These are phyloP conservation scores for Prochilodus magdalenae DNA, from an alignment of 2,113 vertebrate genomes.

Conservation along the genomic window DNA sequence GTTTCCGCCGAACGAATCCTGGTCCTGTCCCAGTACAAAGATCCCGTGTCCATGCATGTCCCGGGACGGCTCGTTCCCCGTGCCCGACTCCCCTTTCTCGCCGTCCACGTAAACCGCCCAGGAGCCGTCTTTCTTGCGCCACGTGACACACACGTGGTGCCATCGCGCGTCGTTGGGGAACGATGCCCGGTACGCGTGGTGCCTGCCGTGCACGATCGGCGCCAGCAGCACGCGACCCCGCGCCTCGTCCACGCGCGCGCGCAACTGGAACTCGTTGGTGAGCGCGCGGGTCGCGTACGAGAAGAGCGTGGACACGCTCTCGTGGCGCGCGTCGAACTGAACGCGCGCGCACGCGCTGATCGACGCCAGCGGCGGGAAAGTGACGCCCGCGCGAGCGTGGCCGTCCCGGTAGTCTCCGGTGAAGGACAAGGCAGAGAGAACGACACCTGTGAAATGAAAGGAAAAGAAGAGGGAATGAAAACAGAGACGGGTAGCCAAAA, in stretches of 20 bases:
- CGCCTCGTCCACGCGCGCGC: constrained; percentile 73
- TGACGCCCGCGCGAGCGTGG: constrained; percentile 74
- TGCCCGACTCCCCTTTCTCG: constrained; percentile 67
- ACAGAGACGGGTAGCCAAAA: neutral
- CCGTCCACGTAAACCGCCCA: constrained; percentile 84
- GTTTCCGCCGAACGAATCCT: constrained; percentile 88
- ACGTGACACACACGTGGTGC: constrained; percentile 89
- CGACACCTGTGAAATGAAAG: constrained; percentile 40
- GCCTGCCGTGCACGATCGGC: constrained; percentile 84
- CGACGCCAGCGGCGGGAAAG: constrained; percentile 76
- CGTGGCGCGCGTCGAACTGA: constrained; percentile 80
- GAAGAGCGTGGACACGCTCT: constrained; percentile 81
- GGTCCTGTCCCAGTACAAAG: constrained; percentile 90
- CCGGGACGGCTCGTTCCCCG: constrained; percentile 62
- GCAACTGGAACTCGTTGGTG: constrained; percentile 88
- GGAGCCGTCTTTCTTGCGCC: constrained; percentile 73
- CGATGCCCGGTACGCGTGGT: constrained; percentile 80
- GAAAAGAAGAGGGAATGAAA: neutral
- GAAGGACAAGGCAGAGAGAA: constrained; percentile 76
- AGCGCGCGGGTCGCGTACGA: constrained; percentile 81
- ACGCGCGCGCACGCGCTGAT: constrained; percentile 83
- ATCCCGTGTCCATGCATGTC: constrained; percentile 80
- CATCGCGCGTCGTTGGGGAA: constrained; percentile 80
- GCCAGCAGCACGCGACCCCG: constrained; percentile 77
- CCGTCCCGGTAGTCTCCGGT: constrained; percentile 76